Evolutionary conservation across 2,113 vertebrate species (phyloP).

Genomic region (Etia nguti): DNA sequence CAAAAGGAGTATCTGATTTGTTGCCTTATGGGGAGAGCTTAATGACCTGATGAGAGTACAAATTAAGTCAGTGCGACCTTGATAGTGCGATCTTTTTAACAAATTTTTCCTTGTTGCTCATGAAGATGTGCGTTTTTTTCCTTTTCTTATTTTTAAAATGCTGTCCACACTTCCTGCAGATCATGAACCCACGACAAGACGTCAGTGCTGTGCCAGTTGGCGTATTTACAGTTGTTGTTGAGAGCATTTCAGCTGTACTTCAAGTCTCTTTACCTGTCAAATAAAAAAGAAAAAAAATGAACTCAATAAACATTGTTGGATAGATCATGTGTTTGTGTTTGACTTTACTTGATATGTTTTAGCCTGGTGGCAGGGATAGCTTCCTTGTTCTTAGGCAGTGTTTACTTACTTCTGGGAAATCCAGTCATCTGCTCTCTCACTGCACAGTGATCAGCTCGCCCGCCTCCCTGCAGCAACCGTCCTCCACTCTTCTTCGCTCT

Average conservation of each 20-base stretch:
- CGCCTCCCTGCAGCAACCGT: not conserved
- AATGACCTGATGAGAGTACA: not conserved
- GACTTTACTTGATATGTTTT: not conserved
- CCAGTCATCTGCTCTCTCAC: not conserved
- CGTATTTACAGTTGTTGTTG: conserved; percentile 49
- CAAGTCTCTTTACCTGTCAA: conserved; percentile 42
- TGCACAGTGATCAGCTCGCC: not conserved
- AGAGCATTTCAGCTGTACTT: conserved; percentile 20
- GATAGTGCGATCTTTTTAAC: too few species aligned
- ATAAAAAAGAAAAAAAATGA: not conserved
- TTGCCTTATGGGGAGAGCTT: accelerated
- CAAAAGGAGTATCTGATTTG: not conserved
- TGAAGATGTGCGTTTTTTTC: not conserved
- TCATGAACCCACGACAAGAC: not conserved
- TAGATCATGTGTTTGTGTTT: not conserved
- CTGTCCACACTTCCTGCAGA: not conserved
- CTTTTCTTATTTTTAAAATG: not conserved
- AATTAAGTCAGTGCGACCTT: accelerated
- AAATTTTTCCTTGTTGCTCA: not conserved
- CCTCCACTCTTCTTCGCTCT: not conserved
- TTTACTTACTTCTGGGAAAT: not conserved
- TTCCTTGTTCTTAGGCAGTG: not conserved
- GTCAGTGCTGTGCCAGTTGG: conserved; percentile 46
- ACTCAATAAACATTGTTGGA: conserved; percentile 59
- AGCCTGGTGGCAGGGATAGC: not conserved